Conservation (phyloP, 1,140 invertebrate genomes). For the Stenopsyche tienmushanensis region DNA sequence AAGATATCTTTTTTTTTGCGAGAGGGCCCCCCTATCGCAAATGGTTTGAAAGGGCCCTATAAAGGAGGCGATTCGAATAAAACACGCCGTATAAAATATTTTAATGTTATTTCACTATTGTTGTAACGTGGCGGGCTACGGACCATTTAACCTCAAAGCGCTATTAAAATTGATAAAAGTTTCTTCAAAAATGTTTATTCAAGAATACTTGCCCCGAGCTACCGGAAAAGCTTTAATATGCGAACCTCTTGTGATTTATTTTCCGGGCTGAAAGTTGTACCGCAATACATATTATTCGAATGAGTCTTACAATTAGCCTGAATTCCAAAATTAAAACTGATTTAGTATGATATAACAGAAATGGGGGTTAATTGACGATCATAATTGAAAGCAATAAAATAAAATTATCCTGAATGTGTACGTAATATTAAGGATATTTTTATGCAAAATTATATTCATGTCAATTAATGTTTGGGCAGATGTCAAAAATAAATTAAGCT, state of each 20-base stretch:
- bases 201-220: not conserved
- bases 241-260: too few species aligned
- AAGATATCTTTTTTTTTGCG: too few species aligned
- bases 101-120: conserved; percentile 10
- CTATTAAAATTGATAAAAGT: conserved; percentile 16
- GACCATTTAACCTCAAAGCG: conserved; percentile 19
- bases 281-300: too few species aligned
- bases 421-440: not conserved
- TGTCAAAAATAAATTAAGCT: not conserved
- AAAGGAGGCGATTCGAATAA: not conserved
- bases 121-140: not conserved
- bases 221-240: not conserved
- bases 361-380: too few species aligned
- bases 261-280: too few species aligned
- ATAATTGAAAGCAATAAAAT: not conserved
- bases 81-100: conserved; percentile 5
- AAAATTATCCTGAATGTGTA: not conserved
- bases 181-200: not conserved
- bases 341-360: too few species aligned
- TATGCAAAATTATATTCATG: not conserved
- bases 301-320: too few species aligned
- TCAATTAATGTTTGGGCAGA: not conserved
- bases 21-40: too few species aligned
- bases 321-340: not conserved
- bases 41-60: not conserved